Base-by-base conservation (phyloP, 2,888 invertebrate species). In the Macrophya alboannulata region DNA sequence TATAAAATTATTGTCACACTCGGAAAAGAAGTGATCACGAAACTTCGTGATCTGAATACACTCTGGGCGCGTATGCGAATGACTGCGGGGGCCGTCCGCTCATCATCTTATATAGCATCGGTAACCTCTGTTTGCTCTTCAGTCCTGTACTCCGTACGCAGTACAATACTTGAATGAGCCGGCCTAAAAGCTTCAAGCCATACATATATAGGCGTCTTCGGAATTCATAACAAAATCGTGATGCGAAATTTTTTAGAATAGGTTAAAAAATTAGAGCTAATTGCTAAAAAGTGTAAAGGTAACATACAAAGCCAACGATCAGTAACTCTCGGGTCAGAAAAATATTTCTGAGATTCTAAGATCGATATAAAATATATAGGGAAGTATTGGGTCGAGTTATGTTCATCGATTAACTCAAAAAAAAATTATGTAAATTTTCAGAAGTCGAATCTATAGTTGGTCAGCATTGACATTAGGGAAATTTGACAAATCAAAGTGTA, bases 21-120 rank as follows among this genome's bases (percentile, higher is more conserved):
- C n/a, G 15, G 2, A 43, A 62, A n/a, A 51, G 12, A 48, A 15
- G 12, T 2, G 43, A 62, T 25, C n/a, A 62, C 43, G 2, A 81
- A 81, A 40, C 62, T 37, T 10, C 9, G 3, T 81, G 62, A 40
- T 62, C 81, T 81, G 21, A 21, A 62, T 81, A 62, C 81, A 81
- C 81, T 81, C 81, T 81, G 43, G 43, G 6, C 62, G 68, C 83
- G 25, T n/a, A 51, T 68, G 68, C 68, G 83, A 83, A 83, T 83
- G 83, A 83, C 83, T 83, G 83, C 37, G 9, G 83, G 68, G 71
- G 68, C 68, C 21, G 68, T 48, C 45, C n/a, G 37, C 68, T 48
- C 83, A 87, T 90, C 90, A 91, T 90, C 92, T 92, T 92, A 92
- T 92, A 92, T 92, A 92, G 92, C 86, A 88, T 89, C 88, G 87